These are phyloP conservation scores for Peromyscus californicus DNA, from an alignment of 2,113 vertebrate genomes.

Conservation along the genomic window DNA sequence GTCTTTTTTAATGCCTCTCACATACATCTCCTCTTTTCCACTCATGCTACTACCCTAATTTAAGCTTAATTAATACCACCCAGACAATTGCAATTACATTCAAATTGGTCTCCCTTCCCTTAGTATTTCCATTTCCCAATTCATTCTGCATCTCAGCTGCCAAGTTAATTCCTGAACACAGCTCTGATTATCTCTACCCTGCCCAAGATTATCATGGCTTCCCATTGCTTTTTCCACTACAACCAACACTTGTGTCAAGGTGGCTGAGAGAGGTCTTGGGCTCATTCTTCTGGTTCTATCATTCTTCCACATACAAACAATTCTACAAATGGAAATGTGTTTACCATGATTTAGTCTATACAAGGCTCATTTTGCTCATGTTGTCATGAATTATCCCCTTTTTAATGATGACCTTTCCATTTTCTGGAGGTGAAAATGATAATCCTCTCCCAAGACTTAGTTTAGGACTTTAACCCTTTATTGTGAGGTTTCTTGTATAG, in stretches of 20 bases:
- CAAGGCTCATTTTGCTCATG: neutral
- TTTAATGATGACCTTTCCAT: neutral
- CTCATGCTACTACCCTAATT: slow-evolving; percentile 3
- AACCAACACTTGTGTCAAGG: neutral
- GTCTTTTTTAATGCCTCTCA: slow-evolving; percentile 47
- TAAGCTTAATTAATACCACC: slow-evolving; percentile 60
- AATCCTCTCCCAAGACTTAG: neutral
- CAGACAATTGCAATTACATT: slow-evolving; percentile 55
- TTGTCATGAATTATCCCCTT: fast-evolving
- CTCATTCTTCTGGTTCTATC: neutral
- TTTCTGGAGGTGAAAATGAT: neutral
- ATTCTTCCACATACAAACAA: neutral
- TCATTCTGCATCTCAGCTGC: neutral
- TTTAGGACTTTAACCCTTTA: neutral
- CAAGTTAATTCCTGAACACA: slow-evolving; percentile 33
- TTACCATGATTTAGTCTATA: neutral
- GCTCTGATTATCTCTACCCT: neutral
- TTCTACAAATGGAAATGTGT: neutral
- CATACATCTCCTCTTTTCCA: neutral
- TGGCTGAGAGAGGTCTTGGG: fast-evolving
- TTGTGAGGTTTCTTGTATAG: neutral
- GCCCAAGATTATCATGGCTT: neutral
- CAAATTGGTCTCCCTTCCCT: slow-evolving; percentile 63
- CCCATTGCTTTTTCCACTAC: neutral
- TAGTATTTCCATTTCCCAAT: slow-evolving; percentile 36